These are phyloP conservation scores for Chironomus striatipennis DNA, from an alignment of 1,140 invertebrate species.

Conservation along the genomic window DNA sequence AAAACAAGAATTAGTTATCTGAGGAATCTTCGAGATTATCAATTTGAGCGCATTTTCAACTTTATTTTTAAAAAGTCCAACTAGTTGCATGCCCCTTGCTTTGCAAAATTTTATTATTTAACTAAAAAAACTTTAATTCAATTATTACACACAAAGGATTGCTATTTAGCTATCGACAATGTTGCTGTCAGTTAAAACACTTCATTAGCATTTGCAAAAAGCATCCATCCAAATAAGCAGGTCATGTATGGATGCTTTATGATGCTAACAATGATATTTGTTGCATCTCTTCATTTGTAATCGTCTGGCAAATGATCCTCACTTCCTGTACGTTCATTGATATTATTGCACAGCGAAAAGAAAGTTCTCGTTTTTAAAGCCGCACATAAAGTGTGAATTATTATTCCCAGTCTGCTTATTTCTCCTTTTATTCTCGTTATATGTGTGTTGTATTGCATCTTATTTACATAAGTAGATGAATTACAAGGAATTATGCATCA, in stretches of 20 bases:
- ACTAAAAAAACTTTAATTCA: no score
- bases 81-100: no score
- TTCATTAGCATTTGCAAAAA: no score
- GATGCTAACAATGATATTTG: no score
- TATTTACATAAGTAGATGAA: background rate
- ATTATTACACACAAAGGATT: no score
- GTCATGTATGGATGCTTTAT: background rate
- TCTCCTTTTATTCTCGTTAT: no score
- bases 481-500: background rate
- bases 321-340: background rate
- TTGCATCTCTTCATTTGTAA: background rate
- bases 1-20: background rate
- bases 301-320: background rate
- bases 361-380: background rate
- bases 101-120: no score
- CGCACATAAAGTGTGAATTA: slow-evolving; percentile 3
- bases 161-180: no score
- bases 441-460: no score
- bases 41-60: background rate
- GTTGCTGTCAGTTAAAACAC: no score
- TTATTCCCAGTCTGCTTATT: background rate
- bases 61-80: no score
- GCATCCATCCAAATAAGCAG: no score
- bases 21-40: background rate
- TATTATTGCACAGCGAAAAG: background rate